A percentile compares a stretch with the other conserved stretches of the same genome.
These are phyloP conservation scores for Sinocyclocheilus grahami DNA, from an alignment of 2,113 vertebrate species.

Conservation along the genomic window DNA sequence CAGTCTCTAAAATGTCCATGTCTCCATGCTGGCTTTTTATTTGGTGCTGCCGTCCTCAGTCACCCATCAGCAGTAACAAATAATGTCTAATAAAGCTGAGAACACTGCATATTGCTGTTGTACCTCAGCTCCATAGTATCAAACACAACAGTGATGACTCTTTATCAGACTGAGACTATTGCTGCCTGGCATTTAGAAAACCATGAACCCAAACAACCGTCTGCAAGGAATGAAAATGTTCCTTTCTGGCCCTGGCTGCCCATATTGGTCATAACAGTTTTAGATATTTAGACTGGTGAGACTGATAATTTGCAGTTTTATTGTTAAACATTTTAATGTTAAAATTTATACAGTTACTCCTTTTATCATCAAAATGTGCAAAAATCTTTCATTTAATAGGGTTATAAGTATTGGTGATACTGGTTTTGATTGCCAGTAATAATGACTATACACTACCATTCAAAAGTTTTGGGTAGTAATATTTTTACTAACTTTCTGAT, in stretches of 20 bases:
- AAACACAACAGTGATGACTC: constrained; percentile 43
- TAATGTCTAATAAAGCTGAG: not conserved
- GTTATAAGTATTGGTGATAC: not conserved
- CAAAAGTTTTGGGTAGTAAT: not conserved
- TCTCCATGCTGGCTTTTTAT: not conserved
- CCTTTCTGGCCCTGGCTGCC: not conserved
- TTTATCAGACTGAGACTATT: constrained; percentile 38
- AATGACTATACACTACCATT: not conserved
- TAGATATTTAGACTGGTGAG: not conserved
- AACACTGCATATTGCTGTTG: constrained; percentile 32
- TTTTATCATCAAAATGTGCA: not conserved
- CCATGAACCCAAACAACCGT: constrained; percentile 9
- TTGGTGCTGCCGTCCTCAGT: not conserved
- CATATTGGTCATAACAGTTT: constrained; percentile 22
- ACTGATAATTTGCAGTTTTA: not conserved
- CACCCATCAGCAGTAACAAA: not conserved
- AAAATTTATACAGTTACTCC: not conserved
- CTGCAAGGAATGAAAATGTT: not conserved
- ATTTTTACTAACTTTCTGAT: not conserved
- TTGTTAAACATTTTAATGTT: not conserved
- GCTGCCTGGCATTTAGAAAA: constrained; percentile 10
- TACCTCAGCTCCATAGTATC: constrained; percentile 29
- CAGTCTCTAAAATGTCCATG: not conserved
- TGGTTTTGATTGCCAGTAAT: not conserved
- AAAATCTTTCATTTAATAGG: not conserved